Conservation (phyloP, 1,140 invertebrate genomes). For the Brachionus sp. region DNA sequence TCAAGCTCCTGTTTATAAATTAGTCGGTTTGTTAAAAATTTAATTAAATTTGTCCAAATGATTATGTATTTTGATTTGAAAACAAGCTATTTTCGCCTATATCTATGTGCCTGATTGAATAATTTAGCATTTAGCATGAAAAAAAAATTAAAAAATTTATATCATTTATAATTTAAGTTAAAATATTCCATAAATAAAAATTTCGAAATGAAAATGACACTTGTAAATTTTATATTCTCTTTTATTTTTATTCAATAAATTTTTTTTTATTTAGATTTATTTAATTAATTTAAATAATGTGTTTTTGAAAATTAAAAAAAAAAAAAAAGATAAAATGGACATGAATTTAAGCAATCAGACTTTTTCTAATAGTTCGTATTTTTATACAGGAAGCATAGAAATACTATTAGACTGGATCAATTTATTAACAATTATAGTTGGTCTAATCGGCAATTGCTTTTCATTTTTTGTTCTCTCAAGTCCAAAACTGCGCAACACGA, state of each 20-base stretch:
- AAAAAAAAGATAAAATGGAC: not conserved
- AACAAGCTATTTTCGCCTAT: not conserved
- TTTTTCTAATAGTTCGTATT: not conserved
- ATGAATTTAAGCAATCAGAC: not conserved
- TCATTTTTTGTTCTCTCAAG: slow-evolving; percentile 31
- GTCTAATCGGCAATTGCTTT: slow-evolving; percentile 25
- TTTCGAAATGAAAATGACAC: not conserved
- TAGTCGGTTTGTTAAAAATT: too few species aligned
- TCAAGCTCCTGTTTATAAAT: not conserved
- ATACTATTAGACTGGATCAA: not conserved
- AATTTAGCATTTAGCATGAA: not conserved
- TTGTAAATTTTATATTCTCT: not conserved
- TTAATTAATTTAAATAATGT: not conserved
- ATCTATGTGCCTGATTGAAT: not conserved
- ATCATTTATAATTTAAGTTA: not conserved
- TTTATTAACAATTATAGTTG: not conserved
- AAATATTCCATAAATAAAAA: not conserved
- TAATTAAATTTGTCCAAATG: not conserved
- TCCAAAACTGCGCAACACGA: slow-evolving; percentile 12
- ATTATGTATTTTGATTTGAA: not conserved
- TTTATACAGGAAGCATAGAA: not conserved
- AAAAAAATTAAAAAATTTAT: not conserved
- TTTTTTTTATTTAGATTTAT: too few species aligned
- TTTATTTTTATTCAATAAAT: not conserved
- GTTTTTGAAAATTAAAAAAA: not conserved